A percentile compares a stretch with the other conserved stretches of the same genome.
Evolutionary conservation across 2,113 vertebrate genomes (phyloP).

Genomic region (Verasper variegatus): DNA sequence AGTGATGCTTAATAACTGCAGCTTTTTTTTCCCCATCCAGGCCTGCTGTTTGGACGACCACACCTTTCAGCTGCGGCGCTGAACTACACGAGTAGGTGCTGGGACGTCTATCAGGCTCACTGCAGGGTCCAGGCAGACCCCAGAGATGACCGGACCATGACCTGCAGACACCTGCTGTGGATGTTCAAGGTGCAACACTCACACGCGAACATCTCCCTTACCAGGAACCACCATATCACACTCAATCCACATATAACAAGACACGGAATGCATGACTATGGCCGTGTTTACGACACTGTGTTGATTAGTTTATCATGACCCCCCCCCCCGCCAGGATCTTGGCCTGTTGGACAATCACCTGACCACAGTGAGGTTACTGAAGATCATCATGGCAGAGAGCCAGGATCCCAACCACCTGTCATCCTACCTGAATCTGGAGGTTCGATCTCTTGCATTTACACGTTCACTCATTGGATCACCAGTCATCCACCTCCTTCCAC

Average conservation of each 20-base stretch:
- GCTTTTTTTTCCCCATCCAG: conserved; percentile 67
- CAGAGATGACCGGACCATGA: conserved; percentile 82
- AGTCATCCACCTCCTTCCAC: not conserved
- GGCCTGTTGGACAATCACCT: conserved; percentile 83
- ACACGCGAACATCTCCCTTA: not conserved
- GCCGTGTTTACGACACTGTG: not conserved
- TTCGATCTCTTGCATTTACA: conserved; percentile 32
- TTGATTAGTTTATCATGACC: not conserved
- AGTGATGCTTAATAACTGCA: not conserved
- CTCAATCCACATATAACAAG: too few species aligned
- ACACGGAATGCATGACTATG: not conserved
- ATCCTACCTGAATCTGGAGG: conserved; percentile 85
- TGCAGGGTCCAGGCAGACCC: conserved; percentile 38
- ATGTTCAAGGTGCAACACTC: conserved; percentile 84
- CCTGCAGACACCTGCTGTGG: conserved; percentile 88
- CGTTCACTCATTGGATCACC: not conserved
- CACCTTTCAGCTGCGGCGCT: conserved; percentile 58
- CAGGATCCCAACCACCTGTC: conserved; percentile 50
- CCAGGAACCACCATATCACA: too few species aligned
- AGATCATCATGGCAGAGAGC: conserved; percentile 83
- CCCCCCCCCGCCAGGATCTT: conserved; percentile 81
- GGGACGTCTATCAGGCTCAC: conserved; percentile 83
- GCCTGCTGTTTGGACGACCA: conserved; percentile 82
- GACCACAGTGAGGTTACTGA: conserved; percentile 81
- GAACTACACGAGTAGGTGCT: conserved; percentile 81